These are phyloP conservation scores for Glaucomys volans DNA, from an alignment of 2,113 vertebrate species.

Conservation along the genomic window DNA sequence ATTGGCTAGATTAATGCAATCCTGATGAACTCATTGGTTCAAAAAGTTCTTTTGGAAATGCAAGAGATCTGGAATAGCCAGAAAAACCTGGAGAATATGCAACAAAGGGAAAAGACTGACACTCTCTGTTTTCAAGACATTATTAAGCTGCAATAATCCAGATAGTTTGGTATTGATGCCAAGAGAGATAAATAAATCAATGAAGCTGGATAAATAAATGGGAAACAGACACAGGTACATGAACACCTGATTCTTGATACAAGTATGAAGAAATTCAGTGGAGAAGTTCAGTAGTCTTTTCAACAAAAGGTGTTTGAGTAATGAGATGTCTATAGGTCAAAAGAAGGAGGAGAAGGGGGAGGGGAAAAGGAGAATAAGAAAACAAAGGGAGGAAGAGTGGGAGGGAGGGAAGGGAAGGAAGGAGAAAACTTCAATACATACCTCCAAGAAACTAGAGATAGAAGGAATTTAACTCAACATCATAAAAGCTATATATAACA, in stretches of 20 bases:
- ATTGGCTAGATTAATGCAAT: not conserved
- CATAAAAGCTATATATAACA: too few species aligned
- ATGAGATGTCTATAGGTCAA: not conserved
- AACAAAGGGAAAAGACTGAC: not conserved
- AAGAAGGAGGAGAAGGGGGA: not conserved
- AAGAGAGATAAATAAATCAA: not conserved
- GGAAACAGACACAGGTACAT: not conserved
- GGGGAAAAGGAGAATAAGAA: not conserved
- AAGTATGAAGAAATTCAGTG: not conserved
- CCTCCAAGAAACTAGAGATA: not conserved
- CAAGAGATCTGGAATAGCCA: not conserved
- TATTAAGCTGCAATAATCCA: not conserved
- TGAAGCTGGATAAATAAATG: not conserved
- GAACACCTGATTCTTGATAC: not conserved
- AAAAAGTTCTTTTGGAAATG: constrained; percentile 30
- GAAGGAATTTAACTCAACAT: too few species aligned
- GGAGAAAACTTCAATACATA: not conserved
- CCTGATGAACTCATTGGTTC: not conserved
- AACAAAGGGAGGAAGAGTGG: not conserved
- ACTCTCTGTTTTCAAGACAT: not conserved
- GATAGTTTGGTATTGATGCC: not conserved
- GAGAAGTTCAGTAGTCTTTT: not conserved
- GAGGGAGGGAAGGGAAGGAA: not conserved
- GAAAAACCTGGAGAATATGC: not conserved
- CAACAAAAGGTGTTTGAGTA: not conserved